These are phyloP conservation scores for Pandemis cinnamomeana DNA, from an alignment of 2,888 invertebrate species.

Conservation along the genomic window DNA sequence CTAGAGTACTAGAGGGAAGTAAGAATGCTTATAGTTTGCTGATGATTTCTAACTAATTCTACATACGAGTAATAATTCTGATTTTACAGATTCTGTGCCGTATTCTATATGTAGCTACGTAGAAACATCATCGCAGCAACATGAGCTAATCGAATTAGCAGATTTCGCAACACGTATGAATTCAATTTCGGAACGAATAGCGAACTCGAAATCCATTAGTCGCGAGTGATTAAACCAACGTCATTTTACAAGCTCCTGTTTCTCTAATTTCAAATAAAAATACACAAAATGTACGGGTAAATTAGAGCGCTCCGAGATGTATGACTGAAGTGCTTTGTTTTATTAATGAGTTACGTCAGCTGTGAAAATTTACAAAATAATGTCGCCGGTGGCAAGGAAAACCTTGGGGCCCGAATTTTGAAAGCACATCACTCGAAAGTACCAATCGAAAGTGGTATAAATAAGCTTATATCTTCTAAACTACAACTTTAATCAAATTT, in stretches of 20 bases:
- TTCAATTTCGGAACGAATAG: constrained; percentile 4
- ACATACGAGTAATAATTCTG: neutral
- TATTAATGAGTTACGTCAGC: constrained; percentile 13
- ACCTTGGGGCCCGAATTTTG: neutral
- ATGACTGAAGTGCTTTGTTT: constrained; percentile 14
- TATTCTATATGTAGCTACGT: neutral
- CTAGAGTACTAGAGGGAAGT: neutral
- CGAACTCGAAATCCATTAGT: constrained; percentile 23
- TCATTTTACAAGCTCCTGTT: neutral
- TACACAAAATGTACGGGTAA: constrained; percentile 1
- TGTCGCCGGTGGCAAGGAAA: neutral
- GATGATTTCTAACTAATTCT: neutral
- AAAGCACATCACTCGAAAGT: no score
- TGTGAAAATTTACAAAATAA: neutral
- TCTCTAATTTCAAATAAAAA: constrained; percentile 18
- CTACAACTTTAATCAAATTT: no score
- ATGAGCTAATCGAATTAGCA: constrained; percentile 9
- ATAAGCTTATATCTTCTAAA: no score
- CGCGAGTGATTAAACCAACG: constrained; percentile 20
- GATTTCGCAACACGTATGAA: constrained; percentile 16
- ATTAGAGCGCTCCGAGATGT: constrained; percentile 11
- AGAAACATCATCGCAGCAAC: neutral
- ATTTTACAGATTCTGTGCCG: neutral
- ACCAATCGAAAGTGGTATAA: no score
- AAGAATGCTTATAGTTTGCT: neutral